Percentiles rank a stretch among this genome's conserved stretches.
Evolutionary conservation across 2,113 vertebrate species (phyloP).

Genomic region (Falcunculus frontatus): DNA sequence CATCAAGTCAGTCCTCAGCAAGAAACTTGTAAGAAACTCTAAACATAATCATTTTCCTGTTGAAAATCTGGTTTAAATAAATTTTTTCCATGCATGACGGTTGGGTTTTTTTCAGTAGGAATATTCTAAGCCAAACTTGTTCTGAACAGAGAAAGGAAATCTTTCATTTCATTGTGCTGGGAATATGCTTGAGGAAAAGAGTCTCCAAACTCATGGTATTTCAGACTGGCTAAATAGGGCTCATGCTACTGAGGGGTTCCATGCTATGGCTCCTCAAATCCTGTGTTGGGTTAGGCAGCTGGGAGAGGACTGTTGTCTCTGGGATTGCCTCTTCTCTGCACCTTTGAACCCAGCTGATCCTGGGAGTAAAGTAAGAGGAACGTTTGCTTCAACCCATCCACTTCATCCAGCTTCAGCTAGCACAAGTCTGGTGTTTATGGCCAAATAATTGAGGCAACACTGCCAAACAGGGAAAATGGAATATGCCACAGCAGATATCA

Average conservation of each 20-base stretch:
- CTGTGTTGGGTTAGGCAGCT: neutral
- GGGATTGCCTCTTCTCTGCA: neutral
- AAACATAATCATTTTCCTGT: neutral
- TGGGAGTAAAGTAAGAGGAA: neutral
- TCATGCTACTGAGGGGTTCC: neutral
- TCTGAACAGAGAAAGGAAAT: conserved; percentile 17
- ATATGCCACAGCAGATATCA: neutral
- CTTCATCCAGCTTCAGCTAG: neutral
- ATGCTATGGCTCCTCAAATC: neutral
- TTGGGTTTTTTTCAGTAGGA: neutral
- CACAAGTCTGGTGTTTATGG: neutral
- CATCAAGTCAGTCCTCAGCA: neutral
- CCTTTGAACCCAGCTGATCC: neutral
- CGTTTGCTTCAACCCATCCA: neutral
- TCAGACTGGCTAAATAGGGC: neutral
- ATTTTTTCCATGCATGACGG: neutral
- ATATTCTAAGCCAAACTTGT: neutral
- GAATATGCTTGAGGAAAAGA: neutral
- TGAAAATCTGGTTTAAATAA: conserved; percentile 50
- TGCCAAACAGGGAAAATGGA: neutral
- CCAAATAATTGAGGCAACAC: neutral
- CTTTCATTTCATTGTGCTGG: conserved; percentile 17
- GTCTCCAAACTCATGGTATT: neutral
- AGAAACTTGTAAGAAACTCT: neutral
- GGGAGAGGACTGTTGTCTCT: neutral